Base-by-base conservation (phyloP, 2,797 vertebrate genomes). In the Poecilia gillii region DNA sequence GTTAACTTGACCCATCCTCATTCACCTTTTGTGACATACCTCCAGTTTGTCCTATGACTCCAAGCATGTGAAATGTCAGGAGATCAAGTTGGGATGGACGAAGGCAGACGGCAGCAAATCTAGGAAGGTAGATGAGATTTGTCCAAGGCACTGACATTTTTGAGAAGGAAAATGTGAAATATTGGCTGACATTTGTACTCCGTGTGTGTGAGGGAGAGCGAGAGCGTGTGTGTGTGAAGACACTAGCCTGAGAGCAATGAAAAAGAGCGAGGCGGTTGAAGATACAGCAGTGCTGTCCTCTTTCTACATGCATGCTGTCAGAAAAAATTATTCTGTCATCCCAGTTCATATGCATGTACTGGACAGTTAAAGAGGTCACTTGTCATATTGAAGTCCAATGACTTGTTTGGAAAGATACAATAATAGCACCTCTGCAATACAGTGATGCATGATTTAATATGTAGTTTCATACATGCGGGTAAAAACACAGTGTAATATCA, bases 121-220 rank as follows among this genome's bases (percentile, higher is more conserved):
- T 74, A 73, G 76, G 36, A 64, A 84, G 81, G 81, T 81, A 84
- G 87, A 81, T 75, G 11, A 7, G 76, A 83, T 87, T 83, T 82
- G 83, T 91, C 85, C 85, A 77, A 85, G 71, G 75, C 79, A 75
- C 77, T 95, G 94, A 90, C 93, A 95, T 95, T 94, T 75, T 93
- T 90, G 72, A 84, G 82, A 79, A 82, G 74, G 84, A 88, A 83
- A 85, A 92, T 90, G 85, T 85, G 91, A 94, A 92, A 90, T 88
- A 90, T 83, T 86, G 77, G 82, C 88, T 93, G 94, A 92, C 93
- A 93, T 95, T 95, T 93, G 81, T 90, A 84, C 46, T 20, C 2
- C 1, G 68, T 70, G 79, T 41, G 81, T 78, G 78, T 66, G 51
- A 41, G 28, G 36, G 77, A 73, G 64, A 25, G 33, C 33, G 0